A percentile compares a stretch with the other conserved stretches of the same genome.
Evolutionary conservation across 2,113 vertebrate species (phyloP).

Genomic region (Zeus faber): DNA sequence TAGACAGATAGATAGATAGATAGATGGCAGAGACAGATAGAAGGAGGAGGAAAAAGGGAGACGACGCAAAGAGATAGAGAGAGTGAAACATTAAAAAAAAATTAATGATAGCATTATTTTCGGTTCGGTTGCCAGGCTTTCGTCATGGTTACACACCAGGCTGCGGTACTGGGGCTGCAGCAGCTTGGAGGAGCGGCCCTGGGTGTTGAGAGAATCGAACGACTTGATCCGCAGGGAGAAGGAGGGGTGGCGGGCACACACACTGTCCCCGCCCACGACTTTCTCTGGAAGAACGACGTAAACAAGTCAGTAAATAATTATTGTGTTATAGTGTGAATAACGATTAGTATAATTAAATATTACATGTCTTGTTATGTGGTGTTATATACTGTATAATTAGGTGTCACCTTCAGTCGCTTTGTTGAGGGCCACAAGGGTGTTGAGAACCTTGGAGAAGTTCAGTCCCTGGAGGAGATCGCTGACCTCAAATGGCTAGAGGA

Average conservation of each 20-base stretch:
- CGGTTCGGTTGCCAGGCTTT: no score
- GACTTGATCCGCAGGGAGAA: constrained; percentile 90
- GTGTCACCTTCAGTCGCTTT: constrained; percentile 92
- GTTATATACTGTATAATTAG: no score
- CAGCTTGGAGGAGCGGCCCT: constrained; percentile 85
- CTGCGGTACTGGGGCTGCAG: constrained; percentile 92
- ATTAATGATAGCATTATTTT: no score
- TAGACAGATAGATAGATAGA: background rate
- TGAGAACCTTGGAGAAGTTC: constrained; percentile 94
- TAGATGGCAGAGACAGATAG: background rate
- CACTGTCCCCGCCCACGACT: constrained; percentile 80
- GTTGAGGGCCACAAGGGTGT: constrained; percentile 89
- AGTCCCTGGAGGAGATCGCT: constrained; percentile 93
- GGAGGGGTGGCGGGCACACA: constrained; percentile 79
- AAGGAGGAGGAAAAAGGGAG: background rate
- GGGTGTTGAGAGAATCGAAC: constrained; percentile 90
- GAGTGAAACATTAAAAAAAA: no score
- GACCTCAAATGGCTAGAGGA: constrained; percentile 86
- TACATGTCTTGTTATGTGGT: background rate
- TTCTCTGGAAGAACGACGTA: constrained; percentile 67
- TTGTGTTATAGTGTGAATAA: no score
- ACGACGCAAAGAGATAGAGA: no score
- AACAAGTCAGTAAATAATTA: no score
- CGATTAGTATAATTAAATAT: no score
- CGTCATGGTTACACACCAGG: constrained; percentile 84